Conservation (phyloP, 2,888 invertebrate genomes). For the Chloroclysta siterata region DNA sequence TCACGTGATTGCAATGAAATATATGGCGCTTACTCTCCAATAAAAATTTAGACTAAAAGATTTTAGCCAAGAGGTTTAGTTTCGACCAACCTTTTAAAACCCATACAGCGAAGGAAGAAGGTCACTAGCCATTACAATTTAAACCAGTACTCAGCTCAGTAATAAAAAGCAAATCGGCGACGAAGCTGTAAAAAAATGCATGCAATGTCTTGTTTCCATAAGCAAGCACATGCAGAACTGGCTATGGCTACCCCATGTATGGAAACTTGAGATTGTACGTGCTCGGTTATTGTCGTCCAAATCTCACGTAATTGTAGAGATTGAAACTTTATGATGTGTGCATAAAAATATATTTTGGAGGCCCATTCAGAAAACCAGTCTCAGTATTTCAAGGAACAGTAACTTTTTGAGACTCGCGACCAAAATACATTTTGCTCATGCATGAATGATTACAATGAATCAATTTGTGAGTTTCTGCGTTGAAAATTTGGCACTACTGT, state of each 20-base stretch:
- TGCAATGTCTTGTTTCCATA: conserved; percentile 34
- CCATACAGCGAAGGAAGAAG: background rate
- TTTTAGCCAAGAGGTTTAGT: background rate
- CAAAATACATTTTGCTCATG: conserved; percentile 1
- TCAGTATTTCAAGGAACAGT: conserved; percentile 11
- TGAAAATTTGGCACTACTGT: conserved; percentile 1
- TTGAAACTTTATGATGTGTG: conserved; percentile 14
- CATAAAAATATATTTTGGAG: conserved; percentile 1
- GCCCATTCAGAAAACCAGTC: conserved; percentile 12
- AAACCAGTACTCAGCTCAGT: conserved; percentile 3
- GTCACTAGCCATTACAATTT: background rate
- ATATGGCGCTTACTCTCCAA: too few relatives aligned
- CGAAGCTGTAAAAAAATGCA: conserved; percentile 1
- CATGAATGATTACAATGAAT: conserved; percentile 6
- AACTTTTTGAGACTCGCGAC: conserved; percentile 7
- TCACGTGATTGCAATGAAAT: too few relatives aligned
- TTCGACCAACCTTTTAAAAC: background rate
- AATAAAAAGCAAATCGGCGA: background rate
- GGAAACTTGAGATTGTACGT: conserved; percentile 10
- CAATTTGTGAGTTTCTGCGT: background rate
- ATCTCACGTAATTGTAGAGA: conserved; percentile 10
- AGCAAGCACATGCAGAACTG: background rate
- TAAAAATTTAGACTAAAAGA: background rate
- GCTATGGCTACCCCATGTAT: background rate
- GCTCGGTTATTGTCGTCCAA: conserved; percentile 4